Evolutionary conservation across 2,113 vertebrate species (phyloP), one percentile per base, ranked within the genome.

Genomic region (Pelodiscus sinensis): DNA sequence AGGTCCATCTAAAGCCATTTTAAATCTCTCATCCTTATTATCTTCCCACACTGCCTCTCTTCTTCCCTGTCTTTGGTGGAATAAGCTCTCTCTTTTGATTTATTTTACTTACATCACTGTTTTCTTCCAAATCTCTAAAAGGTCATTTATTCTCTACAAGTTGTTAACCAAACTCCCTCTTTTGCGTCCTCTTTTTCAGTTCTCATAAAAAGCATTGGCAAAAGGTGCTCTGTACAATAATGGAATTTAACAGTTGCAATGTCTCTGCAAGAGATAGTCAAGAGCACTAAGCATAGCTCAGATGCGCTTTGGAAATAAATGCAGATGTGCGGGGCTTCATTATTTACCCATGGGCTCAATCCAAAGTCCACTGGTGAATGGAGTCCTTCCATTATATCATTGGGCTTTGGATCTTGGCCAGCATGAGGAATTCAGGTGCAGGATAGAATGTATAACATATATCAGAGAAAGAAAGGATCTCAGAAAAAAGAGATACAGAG

Each of bases 1-100:
- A 91, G 81, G 86, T 94, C 95, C 87, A 94, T 89, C 31, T 92
- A 96, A 96, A 80, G 84, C 92, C 93, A 78, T 94, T 94, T 94
- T 79, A 93, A 93, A 88, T 94, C 86, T 96, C 89, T 96, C 51
- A 85, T 93, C 92, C 85, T 95, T 90, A 88, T 77, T 91, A 82
- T 86, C 90, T 96, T 96, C 79, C 88, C 83, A 93, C 50, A 57
- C 6, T 81, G 71, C 79, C 92, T 86, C 79, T 79, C 62, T 96
- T 88, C 77, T 90, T 89, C 71, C 54, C 38, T 94, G 29, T 16
- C 50, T 92, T 56, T 77, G 90, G 77, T 92, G 35, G 84, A 96
- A 93, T 79, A 77, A 92, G 51, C 44, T 92, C 55, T 44, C 29
- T 29, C 84, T 96, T 96, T 95, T 81, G 89, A n/a, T 92, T 94